These are phyloP conservation scores for Chloebia gouldiae DNA, from an alignment of 2,113 vertebrate genomes.

Conservation along the genomic window DNA sequence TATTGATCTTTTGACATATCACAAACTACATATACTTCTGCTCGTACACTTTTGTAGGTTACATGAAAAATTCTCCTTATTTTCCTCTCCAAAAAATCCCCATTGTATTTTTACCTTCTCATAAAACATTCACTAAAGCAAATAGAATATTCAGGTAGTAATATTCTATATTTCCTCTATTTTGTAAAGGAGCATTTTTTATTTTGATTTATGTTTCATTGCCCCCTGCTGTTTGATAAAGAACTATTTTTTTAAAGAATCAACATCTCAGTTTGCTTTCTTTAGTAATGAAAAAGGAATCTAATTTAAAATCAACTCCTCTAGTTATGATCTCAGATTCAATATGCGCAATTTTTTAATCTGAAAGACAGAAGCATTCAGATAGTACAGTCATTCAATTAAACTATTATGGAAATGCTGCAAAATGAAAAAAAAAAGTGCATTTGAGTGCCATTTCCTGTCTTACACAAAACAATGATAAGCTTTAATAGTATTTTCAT, in stretches of 20 bases:
- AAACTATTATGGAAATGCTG: background rate
- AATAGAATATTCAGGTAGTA: slow-evolving; percentile 10
- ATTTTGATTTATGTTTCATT: slow-evolving; percentile 66
- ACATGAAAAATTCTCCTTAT: slow-evolving; percentile 9
- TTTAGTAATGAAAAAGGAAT: background rate
- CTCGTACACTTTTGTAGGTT: background rate
- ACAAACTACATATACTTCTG: background rate
- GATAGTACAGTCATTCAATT: background rate
- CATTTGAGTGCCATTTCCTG: background rate
- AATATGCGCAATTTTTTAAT: background rate
- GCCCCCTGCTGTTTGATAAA: slow-evolving; percentile 62
- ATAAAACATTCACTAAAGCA: slow-evolving; percentile 37
- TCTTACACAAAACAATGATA: background rate
- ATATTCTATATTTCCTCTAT: background rate
- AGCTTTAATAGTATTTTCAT: background rate
- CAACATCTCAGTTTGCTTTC: background rate
- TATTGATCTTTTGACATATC: background rate
- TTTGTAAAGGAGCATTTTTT: background rate
- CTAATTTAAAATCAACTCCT: background rate
- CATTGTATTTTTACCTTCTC: slow-evolving; percentile 14
- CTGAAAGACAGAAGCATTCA: background rate
- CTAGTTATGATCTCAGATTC: background rate
- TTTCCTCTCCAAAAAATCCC: background rate
- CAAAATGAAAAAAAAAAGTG: background rate
- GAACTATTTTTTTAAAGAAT: background rate